Conservation (phyloP, 2,113 vertebrate genomes). For the Phrynosoma blainvillii region DNA sequence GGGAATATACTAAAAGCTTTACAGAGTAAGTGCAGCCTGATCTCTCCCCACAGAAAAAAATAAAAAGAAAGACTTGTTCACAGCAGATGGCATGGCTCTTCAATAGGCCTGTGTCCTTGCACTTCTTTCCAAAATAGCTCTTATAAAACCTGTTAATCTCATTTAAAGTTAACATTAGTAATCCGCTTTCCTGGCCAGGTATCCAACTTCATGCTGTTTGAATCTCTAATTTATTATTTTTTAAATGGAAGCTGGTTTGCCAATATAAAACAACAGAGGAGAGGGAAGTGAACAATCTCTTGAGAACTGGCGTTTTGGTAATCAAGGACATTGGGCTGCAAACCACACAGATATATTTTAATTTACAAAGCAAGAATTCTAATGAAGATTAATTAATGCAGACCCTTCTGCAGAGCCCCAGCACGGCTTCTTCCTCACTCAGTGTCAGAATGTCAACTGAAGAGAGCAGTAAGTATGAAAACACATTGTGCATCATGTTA, state of each 20-base stretch:
- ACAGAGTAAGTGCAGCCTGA: too few species aligned
- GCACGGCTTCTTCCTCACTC: slow-evolving; percentile 64
- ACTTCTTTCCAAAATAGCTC: neutral
- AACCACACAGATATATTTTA: slow-evolving; percentile 73
- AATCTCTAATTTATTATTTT: neutral
- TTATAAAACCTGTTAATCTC: neutral
- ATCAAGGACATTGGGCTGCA: slow-evolving; percentile 69
- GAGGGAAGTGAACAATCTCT: slow-evolving; percentile 38
- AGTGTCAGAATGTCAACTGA: slow-evolving; percentile 58
- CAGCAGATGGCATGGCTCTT: neutral
- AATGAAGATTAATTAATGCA: slow-evolving; percentile 81
- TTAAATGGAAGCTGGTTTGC: slow-evolving; percentile 45
- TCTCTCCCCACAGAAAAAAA: neutral
- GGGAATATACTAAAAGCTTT: neutral
- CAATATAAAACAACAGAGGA: slow-evolving; percentile 55
- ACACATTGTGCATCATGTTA: slow-evolving; percentile 51
- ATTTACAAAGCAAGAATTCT: slow-evolving; percentile 71
- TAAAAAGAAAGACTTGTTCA: neutral
- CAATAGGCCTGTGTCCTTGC: neutral
- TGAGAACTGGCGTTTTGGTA: slow-evolving; percentile 65
- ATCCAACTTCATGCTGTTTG: neutral
- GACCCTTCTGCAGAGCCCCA: slow-evolving; percentile 62
- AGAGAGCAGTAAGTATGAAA: slow-evolving; percentile 64
- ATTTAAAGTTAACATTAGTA: neutral
- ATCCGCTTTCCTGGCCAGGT: neutral